A percentile compares a stretch with the other conserved stretches of the same genome.
These are phyloP conservation scores for Rhabdomys pumilio DNA, from an alignment of 2,797 vertebrate species.

Conservation along the genomic window DNA sequence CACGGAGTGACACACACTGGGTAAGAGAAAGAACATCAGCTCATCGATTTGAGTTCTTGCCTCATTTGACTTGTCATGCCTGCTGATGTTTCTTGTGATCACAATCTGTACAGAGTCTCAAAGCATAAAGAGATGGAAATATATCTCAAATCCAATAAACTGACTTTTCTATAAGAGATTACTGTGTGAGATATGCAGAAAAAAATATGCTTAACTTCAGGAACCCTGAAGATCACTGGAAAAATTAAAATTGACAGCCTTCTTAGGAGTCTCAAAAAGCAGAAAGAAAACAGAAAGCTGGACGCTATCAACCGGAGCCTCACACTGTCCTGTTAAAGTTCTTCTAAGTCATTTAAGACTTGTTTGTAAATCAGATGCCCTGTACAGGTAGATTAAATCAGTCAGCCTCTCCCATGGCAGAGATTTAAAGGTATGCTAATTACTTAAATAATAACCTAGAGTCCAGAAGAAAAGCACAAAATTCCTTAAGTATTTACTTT, in stretches of 20 bases:
- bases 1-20: not conserved
- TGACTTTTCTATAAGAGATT: conserved; percentile 6
- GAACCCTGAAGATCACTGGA: not conserved
- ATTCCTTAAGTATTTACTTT: not conserved
- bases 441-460: conserved; percentile 24
- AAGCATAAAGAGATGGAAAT: not conserved
- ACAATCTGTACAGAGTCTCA: not conserved
- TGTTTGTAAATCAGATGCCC: not conserved
- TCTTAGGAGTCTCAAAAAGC: conserved; percentile 2
- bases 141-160: conserved; percentile 41
- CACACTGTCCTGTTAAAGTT: not conserved
- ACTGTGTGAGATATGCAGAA: not conserved
- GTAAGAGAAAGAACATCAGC: conserved; percentile 41
- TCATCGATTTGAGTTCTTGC: not conserved
- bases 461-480: conserved; percentile 30
- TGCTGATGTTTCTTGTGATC: not conserved
- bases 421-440: conserved; percentile 25
- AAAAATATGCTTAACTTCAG: not conserved
- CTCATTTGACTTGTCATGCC: conserved; percentile 25
- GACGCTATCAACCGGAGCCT: not conserved
- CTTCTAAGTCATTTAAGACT: not conserved
- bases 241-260: not conserved
- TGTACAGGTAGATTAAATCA: not conserved
- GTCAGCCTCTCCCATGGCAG: not conserved
- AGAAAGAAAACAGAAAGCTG: conserved; percentile 43